These are phyloP conservation scores for Agriopis marginaria DNA, from an alignment of 2,888 invertebrate genomes.

Conservation along the genomic window DNA sequence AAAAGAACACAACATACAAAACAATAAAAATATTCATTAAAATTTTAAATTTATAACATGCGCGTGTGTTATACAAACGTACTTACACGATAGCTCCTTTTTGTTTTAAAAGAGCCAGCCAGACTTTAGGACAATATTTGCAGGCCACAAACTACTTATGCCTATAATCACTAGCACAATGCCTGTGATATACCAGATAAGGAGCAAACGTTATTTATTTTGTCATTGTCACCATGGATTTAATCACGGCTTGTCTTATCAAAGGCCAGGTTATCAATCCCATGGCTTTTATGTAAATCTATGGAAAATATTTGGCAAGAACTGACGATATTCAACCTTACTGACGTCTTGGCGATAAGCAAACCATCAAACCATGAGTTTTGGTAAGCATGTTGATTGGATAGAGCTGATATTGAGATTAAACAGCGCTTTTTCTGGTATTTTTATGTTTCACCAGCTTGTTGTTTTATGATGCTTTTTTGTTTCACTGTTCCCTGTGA, in stretches of 20 bases:
- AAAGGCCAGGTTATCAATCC: constrained; percentile 16
- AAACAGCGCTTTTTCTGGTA: neutral
- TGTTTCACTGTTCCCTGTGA: too few species aligned
- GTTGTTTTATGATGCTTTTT: too few species aligned
- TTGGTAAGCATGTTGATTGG: constrained; percentile 8
- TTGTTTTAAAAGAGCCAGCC: too few species aligned
- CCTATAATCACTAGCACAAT: neutral
- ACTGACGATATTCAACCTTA: constrained; percentile 14
- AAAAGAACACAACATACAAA: too few species aligned
- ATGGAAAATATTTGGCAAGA: constrained; percentile 25
- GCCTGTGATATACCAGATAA: too few species aligned
- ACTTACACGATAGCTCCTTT: too few species aligned
- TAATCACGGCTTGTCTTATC: constrained; percentile 17
- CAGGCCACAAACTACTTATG: neutral
- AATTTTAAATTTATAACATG: too few species aligned
- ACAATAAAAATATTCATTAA: too few species aligned
- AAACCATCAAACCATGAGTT: constrained; percentile 19
- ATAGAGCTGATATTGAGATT: neutral
- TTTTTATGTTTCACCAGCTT: neutral
- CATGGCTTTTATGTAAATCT: constrained; percentile 13
- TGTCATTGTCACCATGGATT: constrained; percentile 9
- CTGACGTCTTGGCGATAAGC: constrained; percentile 21
- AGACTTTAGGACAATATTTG: neutral
- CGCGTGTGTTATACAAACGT: too few species aligned
- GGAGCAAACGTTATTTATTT: neutral